Evolutionary conservation across 2,888 invertebrate species (phyloP), one percentile per base, ranked within the genome.

Genomic region (Hydroisotoma schaefferi): DNA sequence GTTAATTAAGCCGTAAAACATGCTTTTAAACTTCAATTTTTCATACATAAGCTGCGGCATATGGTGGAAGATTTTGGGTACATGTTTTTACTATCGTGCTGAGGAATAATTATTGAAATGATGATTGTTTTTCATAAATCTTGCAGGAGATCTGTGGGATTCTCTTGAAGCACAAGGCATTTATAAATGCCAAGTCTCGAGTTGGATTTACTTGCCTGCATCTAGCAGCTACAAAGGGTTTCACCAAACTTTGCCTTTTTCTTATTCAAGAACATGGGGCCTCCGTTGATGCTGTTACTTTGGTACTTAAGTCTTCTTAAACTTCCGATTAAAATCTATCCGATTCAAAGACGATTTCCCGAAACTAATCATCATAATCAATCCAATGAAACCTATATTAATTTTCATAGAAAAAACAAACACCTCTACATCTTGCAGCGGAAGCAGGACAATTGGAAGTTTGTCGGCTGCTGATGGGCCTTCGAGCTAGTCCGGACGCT

Each of bases 111-210:
- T 33, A 33, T 33, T 33, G 8, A 15, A 15, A 33, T 10, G 20
- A 8, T 6, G 6, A 27, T 25, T 40, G 33, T 18, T 46, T n/a
- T 10, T 38, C 20, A 25, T 20, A 49, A 49, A 56, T 20, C 20
- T 15, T 33, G 48, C 46, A 72, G 70, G 70, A 70, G 52, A 70
- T 72, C 10, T 70, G 69, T 65, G 95, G 26, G 94, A 98, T 79
- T 94, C 95, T 4, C 85, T 18, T 99, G 40, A 87, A 90, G 52
- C 89, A 94, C 79, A 98, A 98, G 79, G 98, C 99, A 0, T 99
- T 98, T 78, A 98, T 99, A 67, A 99, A 99, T 79, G 95, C 95
- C 18, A 97, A 98, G 78, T 95, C 97, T 1, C 85, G 98, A 95
- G 91, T 94, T 12, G 98, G 99, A 5, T 83, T 98, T 73, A 98